These are phyloP conservation scores for Euclidia mi DNA, from an alignment of 2,888 invertebrate species.

Conservation along the genomic window DNA sequence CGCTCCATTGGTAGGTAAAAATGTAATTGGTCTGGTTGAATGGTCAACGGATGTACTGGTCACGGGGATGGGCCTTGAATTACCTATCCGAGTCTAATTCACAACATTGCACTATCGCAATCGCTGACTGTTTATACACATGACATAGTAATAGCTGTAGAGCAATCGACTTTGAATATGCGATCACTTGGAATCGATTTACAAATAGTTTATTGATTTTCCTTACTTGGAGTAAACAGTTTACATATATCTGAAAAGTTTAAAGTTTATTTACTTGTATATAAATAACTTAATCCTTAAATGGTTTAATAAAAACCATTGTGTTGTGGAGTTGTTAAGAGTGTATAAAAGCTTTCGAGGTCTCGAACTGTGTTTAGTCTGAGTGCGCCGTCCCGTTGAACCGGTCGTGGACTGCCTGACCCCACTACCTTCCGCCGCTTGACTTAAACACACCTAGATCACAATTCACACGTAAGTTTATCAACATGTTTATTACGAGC, in stretches of 20 bases:
- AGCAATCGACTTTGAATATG: slow-evolving; percentile 22
- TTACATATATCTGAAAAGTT: background rate
- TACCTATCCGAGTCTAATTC: slow-evolving; percentile 76
- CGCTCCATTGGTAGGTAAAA: slow-evolving; percentile 35
- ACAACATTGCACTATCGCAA: slow-evolving; percentile 70
- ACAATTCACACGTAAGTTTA: slow-evolving; percentile 71
- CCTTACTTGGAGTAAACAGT: background rate
- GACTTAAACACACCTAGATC: slow-evolving; percentile 42
- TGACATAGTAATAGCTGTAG: slow-evolving; percentile 59
- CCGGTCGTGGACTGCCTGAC: slow-evolving; percentile 76
- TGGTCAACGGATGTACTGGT: slow-evolving; percentile 78
- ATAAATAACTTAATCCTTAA: background rate
- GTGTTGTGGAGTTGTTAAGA: slow-evolving; percentile 66
- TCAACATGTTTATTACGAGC: slow-evolving; percentile 32
- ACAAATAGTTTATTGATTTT: slow-evolving; percentile 11
- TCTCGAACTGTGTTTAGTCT: slow-evolving; percentile 85
- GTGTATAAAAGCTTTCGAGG: slow-evolving; percentile 80
- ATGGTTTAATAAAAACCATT: slow-evolving; percentile 40
- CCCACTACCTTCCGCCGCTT: slow-evolving; percentile 45
- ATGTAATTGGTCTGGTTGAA: slow-evolving; percentile 64
- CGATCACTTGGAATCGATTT: slow-evolving; percentile 3
- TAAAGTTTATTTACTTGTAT: background rate
- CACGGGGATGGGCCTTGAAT: slow-evolving; percentile 82
- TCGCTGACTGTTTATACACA: slow-evolving; percentile 52
- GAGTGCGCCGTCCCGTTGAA: slow-evolving; percentile 73